Evolutionary conservation across 2,888 invertebrate species (phyloP), one percentile per base, ranked within the genome.

Genomic region (Phania funesta): DNA sequence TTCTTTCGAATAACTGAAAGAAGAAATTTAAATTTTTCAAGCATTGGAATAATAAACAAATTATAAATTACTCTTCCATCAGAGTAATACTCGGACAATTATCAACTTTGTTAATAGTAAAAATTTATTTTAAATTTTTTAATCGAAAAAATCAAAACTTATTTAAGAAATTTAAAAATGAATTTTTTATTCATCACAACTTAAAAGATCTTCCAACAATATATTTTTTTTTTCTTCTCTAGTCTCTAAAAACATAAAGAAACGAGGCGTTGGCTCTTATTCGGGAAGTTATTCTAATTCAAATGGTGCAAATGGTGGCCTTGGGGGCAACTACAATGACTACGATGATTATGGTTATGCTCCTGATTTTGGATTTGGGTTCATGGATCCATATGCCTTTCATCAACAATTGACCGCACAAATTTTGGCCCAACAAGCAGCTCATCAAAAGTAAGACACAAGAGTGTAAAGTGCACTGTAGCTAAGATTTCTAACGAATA

Each of bases 321-420:
- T 85, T 44, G 56, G 67, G 20, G 83, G 77, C 16, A 83, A 82
- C 13, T 58, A 65, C 18, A 62, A 71, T 18, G 83, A 76, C 48
- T 70, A 81, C 38, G 84, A 64, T 62, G 83, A 84, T 29, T 35
- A 3, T 20, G 76, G 81, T 32, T 87, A 86, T 77, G 86, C 87
- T 3, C 87, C 90, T 7, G 76, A 86, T 32, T 87, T 86, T 54
- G 89, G 88, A 58, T 80, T 78, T 38, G 85, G 84, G 9, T 89
- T 90, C 73, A 85, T 87, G 46, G 89, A 90, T 86, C 90, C 90
- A 29, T 89, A 85, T 38, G 80, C 84, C 13, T 90, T 90, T 83
- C 90, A 90, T 73, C 89, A 90, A 84, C 88, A 88, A 77, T 76
- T 90, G 83, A 90, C 89, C 13, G 86, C 86, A 11, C 89, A 88